Conservation (phyloP, 2,888 invertebrate species). For the Sarcophaga rosellei region DNA sequence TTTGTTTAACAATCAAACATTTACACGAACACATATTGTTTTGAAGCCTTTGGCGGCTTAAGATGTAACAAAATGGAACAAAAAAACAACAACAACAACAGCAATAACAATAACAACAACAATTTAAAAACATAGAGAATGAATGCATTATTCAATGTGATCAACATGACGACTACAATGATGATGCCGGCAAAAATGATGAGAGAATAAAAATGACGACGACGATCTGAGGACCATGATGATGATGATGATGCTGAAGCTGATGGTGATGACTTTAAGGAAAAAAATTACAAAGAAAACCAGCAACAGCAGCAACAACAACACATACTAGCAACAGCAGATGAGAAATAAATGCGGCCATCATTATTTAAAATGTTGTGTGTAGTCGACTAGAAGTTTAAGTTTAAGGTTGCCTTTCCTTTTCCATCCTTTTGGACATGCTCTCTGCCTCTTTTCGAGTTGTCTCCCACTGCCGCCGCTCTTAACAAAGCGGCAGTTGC, state of each 20-base stretch:
- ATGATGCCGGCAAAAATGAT: slow-evolving; percentile 66
- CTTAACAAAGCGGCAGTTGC: slow-evolving; percentile 1
- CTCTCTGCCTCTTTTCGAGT: neutral
- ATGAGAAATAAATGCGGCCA: slow-evolving; percentile 52
- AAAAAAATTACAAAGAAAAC: slow-evolving; percentile 39
- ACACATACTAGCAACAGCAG: neutral
- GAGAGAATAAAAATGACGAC: slow-evolving; percentile 66
- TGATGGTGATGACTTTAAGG: slow-evolving; percentile 65
- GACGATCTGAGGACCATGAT: slow-evolving; percentile 63
- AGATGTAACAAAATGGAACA: slow-evolving; percentile 59
- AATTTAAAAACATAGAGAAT: slow-evolving; percentile 44
- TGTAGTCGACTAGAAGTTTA: slow-evolving; percentile 58
- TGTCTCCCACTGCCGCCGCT: slow-evolving; percentile 45
- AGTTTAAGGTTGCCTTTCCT: neutral
- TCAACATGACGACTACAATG: slow-evolving; percentile 69
- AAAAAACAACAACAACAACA: slow-evolving; percentile 4
- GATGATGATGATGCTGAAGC: slow-evolving; percentile 62
- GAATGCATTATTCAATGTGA: slow-evolving; percentile 69
- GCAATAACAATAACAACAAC: neutral
- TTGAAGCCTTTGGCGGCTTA: slow-evolving; percentile 63
- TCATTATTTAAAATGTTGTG: slow-evolving; percentile 63
- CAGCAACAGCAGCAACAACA: neutral
- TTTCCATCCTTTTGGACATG: slow-evolving; percentile 12
- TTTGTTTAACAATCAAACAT: slow-evolving; percentile 56
- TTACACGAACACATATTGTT: slow-evolving; percentile 28